Evolutionary conservation across 2,888 invertebrate species (phyloP), one percentile per base, ranked within the genome.

Genomic region (Melieria crassipennis): DNA sequence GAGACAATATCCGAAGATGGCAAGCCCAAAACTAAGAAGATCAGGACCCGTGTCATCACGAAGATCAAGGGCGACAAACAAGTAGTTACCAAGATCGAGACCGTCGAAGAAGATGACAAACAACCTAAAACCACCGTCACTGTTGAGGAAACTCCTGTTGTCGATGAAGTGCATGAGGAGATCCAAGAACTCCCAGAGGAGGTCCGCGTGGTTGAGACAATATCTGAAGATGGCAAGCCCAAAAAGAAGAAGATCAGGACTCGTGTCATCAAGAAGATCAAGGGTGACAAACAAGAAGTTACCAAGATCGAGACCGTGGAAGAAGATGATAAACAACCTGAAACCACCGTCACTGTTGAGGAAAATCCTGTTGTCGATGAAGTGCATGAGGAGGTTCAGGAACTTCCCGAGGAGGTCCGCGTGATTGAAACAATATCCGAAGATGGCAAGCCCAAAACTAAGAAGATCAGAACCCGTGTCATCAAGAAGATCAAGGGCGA

Each of bases 31-130:
- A 75, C 71, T 46, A 76, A 70, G 64, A 76, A 71, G 74, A 75
- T 75, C 0, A 74, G 75, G 16, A 76, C 76, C 13, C 76, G 76
- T 62, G 66, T 75, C 4, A 76, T 76, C 71, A 76, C 75, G n/a
- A 76, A 74, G 74, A 56, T 75, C 46, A 76, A 75, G 74, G 76
- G 75, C 61, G 75, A 69, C 62, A 76, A 75, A 7, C 76, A 76
- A 70, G 74, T 74, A 13, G 68, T 76, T 10, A 76, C 76, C 47
- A 76, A 76, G 73, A 76, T 76, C 7, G 75, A 76, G 5, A 65
- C 65, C 7, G 65, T 65, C 4, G 65, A 65, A 52, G 65, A 65
- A 43, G 65, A 65, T 65, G 65, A 45, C 13, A 65, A 65, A 65
- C 52, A 65, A n/a, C 65, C 65, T 5, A 55, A 65, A 52, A 45